Conservation (phyloP, 2,888 invertebrate species). For the Clanis bilineata region DNA sequence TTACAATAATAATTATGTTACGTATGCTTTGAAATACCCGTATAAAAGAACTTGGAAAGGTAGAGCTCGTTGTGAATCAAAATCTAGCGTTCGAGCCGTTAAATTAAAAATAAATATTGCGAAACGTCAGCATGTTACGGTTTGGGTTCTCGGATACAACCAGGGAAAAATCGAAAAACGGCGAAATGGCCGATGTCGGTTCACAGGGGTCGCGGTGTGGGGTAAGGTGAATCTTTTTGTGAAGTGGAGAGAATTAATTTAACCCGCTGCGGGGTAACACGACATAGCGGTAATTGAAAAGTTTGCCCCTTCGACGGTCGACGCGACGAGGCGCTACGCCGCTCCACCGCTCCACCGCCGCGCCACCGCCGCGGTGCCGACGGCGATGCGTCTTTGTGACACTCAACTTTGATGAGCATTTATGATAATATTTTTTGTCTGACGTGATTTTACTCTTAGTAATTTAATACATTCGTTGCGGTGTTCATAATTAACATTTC, state of each 20-base stretch:
- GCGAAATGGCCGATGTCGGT: slow-evolving; percentile 62
- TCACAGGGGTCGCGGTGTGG: slow-evolving; percentile 55
- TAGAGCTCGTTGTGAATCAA: slow-evolving; percentile 66
- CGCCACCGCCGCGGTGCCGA: slow-evolving; percentile 44
- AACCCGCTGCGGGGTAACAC: slow-evolving; percentile 83
- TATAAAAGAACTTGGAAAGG: slow-evolving; percentile 6
- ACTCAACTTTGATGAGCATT: slow-evolving; percentile 42
- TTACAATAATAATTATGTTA: not conserved
- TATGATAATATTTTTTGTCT: slow-evolving; percentile 29
- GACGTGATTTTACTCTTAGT: not conserved
- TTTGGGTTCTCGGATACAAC: slow-evolving; percentile 55
- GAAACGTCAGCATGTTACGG: slow-evolving; percentile 81
- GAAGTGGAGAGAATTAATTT: slow-evolving; percentile 82
- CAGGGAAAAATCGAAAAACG: slow-evolving; percentile 63
- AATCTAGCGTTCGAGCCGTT: slow-evolving; percentile 73
- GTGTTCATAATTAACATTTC: not conserved
- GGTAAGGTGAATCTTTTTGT: slow-evolving; percentile 81
- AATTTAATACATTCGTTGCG: not conserved
- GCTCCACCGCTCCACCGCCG: slow-evolving; percentile 44
- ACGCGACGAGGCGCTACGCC: slow-evolving; percentile 8
- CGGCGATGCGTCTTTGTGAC: slow-evolving; percentile 58
- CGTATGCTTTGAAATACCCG: not conserved
- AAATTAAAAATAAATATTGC: slow-evolving; percentile 82
- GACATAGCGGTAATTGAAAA: slow-evolving; percentile 81
- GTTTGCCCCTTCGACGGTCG: slow-evolving; percentile 75